Conservation (phyloP, 2,797 vertebrate genomes). For the Myoxocephalus aenaeus region DNA sequence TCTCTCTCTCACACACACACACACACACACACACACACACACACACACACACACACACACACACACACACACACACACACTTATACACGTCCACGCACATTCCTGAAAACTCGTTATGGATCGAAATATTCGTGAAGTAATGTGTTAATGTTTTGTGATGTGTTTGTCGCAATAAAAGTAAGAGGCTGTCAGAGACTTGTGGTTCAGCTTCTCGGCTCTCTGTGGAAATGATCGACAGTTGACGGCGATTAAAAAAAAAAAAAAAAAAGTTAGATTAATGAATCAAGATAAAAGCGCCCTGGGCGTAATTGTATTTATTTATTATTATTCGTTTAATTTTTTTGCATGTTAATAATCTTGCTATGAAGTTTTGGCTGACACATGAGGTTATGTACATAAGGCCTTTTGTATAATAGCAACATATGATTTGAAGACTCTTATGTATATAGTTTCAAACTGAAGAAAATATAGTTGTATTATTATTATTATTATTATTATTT, state of each 20-base stretch:
- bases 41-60: conserved; percentile 6
- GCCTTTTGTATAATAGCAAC: neutral
- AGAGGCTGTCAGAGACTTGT: conserved; percentile 61
- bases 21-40: conserved; percentile 21
- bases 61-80: conserved; percentile 20
- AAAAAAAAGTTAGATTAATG: conserved; percentile 43
- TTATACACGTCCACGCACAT: conserved; percentile 11
- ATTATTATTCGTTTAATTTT: conserved; percentile 7
- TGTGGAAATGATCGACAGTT: conserved; percentile 65
- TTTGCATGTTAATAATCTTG: conserved; percentile 7
- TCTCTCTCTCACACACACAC: neutral
- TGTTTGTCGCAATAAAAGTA: conserved; percentile 72
- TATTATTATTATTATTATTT: neutral
- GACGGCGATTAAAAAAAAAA: conserved; percentile 32
- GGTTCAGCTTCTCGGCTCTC: conserved; percentile 65
- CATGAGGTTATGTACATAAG: neutral
- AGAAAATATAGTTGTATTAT: neutral
- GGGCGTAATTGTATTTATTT: conserved; percentile 37
- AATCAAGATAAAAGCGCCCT: conserved; percentile 40
- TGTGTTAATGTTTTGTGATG: conserved; percentile 78
- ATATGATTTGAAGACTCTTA: neutral
- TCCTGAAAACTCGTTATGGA: conserved; percentile 72
- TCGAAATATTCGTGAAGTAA: conserved; percentile 78
- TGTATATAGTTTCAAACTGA: neutral
- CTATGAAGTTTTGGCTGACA: neutral